These are phyloP conservation scores for Hyperoplus immaculatus DNA, from an alignment of 2,797 vertebrate genomes.

Conservation along the genomic window DNA sequence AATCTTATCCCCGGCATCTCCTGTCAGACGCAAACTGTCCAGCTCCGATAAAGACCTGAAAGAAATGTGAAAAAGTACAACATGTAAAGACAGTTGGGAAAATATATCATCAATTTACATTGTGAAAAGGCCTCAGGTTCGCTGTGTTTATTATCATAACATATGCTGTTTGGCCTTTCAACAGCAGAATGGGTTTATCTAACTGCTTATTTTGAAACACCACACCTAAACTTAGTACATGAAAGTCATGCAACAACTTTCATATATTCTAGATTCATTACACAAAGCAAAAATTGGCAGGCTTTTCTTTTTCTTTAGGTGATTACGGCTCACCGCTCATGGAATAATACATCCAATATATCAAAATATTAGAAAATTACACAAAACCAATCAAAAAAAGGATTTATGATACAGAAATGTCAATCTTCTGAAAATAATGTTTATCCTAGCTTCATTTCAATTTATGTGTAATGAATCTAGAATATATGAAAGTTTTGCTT, in stretches of 20 bases:
- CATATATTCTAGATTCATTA: no score
- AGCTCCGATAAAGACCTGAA: constrained; percentile 95
- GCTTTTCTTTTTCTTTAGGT: background rate
- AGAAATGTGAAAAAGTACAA: constrained; percentile 29
- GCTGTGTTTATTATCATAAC: background rate
- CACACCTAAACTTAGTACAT: background rate
- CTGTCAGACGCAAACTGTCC: constrained; percentile 91
- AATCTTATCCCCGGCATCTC: constrained; percentile 95
- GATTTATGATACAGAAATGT: no score
- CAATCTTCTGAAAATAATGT: no score
- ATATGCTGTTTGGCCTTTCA: background rate
- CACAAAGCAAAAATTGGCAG: no score
- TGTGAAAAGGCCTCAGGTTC: background rate
- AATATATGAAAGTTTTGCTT: no score
- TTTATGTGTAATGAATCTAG: no score
- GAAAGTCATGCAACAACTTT: background rate
- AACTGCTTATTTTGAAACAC: background rate
- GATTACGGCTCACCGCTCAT: background rate
- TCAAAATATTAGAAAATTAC: no score
- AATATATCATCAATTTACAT: background rate
- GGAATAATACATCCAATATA: no score
- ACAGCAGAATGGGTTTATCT: background rate
- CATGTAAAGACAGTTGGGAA: background rate
- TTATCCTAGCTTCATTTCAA: no score
- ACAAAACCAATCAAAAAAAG: no score